Evolutionary conservation across 2,113 vertebrate species (phyloP), one percentile per base, ranked within the genome.

Genomic region (Arvicanthis niloticus): DNA sequence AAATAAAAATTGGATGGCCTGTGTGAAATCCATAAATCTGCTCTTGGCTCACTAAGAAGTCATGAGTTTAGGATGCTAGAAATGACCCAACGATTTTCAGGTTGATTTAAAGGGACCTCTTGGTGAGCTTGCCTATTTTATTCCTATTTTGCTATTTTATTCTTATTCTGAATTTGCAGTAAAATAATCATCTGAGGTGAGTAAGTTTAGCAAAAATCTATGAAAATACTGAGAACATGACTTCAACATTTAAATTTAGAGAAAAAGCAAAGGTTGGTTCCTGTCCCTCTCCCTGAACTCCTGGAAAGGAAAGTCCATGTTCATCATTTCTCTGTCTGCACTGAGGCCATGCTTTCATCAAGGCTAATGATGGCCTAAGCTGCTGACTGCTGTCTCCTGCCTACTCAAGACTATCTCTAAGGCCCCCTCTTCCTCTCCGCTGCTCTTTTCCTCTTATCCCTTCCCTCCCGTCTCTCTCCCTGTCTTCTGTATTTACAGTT

Each of bases 1-100:
- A 97, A 96, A 96, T 94, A 94, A 26, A 85, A 95, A 58, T 56
- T 48, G 37, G 91, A 90, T 68, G 65, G 87, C 3, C 53, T 94
- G 3, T 81, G 37, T 95, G 58, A 72, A 93, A 92, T 65, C 67
- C 58, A 17, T 84, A 86, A 87, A 85, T 94, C 78, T 96, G 65
- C 91, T 82, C 89, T 72, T 82, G 87, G 56, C 4, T 29, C 68
- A 26, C 37, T 75, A 80, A 92, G 78, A 87, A 93, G 51, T 42
- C 85, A 17, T 65, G 56, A 51, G 88, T 58, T 67, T 42, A 67
- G 76, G 37, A 76, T 5, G 26, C 26, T 58, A 12, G 53, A 42
- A 67, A 37, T 67, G 62, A 58, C 8, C 96, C 73, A 89, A 37
- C 40, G 68, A 78, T 70, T 73, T 91, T 34, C 4, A 6, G 4